Percentiles rank a stretch among this genome's conserved stretches.
These are phyloP conservation scores for Peromyscus melanophrys DNA, from an alignment of 2,797 vertebrate species.

Conservation along the genomic window DNA sequence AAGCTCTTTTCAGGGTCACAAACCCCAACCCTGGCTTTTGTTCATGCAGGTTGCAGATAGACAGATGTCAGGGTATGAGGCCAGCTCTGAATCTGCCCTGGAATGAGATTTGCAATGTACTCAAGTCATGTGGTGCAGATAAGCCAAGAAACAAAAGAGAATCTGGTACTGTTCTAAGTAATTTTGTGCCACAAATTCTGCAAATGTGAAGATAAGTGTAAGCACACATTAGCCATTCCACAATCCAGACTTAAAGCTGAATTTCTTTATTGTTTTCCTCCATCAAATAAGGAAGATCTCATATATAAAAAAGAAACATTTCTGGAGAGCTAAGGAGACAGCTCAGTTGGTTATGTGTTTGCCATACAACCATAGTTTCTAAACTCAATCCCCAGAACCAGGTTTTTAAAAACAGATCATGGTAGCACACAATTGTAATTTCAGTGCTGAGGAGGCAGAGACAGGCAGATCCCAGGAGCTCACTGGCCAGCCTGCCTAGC, in stretches of 20 bases:
- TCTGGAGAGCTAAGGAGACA: not conserved
- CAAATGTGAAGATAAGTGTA: not conserved
- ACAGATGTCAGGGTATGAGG: not conserved
- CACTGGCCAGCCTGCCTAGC: not conserved
- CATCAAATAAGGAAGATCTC: not conserved
- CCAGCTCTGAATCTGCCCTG: not conserved
- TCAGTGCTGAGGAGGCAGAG: not conserved
- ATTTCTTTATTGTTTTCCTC: conserved; percentile 29
- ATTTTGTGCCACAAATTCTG: not conserved
- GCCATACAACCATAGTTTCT: not conserved
- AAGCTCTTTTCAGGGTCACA: conserved; percentile 41
- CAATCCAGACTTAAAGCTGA: conserved; percentile 19
- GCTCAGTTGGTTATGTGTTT: not conserved
- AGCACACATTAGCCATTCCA: not conserved
- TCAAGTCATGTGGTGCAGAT: not conserved
- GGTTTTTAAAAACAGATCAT: not conserved
- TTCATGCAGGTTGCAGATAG: not conserved
- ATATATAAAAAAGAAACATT: not conserved
- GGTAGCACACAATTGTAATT: not conserved
- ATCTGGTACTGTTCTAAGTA: not conserved
- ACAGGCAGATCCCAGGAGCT: not conserved
- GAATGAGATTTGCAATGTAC: not conserved
- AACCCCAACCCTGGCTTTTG: not conserved
- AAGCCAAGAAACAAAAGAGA: not conserved
- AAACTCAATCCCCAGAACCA: not conserved